phyloP scores from a whole-genome alignment of 1,140 invertebrate species.

The Dendroctonus valens region DNA sequence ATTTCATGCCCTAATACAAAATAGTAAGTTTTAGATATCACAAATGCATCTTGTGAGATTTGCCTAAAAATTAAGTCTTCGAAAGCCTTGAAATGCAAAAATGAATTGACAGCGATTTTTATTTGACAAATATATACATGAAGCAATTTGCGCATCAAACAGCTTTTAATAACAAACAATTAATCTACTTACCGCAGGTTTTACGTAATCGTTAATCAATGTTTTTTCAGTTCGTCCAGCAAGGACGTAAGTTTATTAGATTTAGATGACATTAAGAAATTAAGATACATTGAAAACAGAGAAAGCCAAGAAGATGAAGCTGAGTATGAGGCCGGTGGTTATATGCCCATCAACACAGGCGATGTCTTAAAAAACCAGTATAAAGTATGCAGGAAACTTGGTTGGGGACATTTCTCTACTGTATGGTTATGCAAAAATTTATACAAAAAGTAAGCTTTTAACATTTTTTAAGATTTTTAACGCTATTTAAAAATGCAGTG shows the following conservation, averaged over 20 bases:
- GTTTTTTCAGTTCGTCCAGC: slow-evolving; percentile 37
- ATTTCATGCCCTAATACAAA: slow-evolving; percentile 21
- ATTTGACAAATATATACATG: too few species aligned
- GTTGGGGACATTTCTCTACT: slow-evolving; percentile 98
- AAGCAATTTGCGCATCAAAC: too few species aligned
- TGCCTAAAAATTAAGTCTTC: too few species aligned
- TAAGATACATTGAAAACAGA: slow-evolving; percentile 41
- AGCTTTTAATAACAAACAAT: too few species aligned
- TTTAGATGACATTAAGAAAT: slow-evolving; percentile 40
- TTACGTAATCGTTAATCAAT: background rate
- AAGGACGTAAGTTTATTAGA: slow-evolving; percentile 41
- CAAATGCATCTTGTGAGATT: too few species aligned
- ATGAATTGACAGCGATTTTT: too few species aligned
- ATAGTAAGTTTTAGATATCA: slow-evolving; percentile 13
- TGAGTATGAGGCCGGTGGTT: slow-evolving; percentile 93
- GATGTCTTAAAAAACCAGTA: slow-evolving; percentile 89
- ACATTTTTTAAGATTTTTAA: too few species aligned
- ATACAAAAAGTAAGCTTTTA: slow-evolving; percentile 59
- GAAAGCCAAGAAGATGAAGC: slow-evolving; percentile 79
- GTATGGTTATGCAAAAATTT: slow-evolving; percentile 96
- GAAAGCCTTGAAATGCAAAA: too few species aligned
- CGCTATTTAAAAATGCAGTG: too few species aligned
- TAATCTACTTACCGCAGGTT: too few species aligned
- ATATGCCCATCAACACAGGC: slow-evolving; percentile 95
- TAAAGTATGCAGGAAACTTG: slow-evolving; percentile 92